Conservation (phyloP, 2,797 vertebrate species). For the Myotis myotis region DNA sequence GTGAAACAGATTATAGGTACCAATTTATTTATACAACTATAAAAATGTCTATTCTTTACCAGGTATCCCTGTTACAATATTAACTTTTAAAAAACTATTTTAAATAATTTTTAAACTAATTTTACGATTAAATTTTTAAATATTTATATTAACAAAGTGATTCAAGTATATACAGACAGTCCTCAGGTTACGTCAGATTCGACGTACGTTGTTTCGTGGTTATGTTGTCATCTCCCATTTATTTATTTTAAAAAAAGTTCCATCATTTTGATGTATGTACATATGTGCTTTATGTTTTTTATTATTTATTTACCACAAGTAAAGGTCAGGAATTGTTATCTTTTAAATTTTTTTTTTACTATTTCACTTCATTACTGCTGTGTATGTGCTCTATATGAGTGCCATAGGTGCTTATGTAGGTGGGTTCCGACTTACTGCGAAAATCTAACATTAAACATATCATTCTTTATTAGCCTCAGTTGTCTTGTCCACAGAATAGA, state of each 20-base stretch:
- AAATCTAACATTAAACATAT: not conserved
- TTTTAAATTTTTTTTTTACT: too few species aligned
- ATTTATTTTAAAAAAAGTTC: too few species aligned
- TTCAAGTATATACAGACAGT: not conserved
- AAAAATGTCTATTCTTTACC: conserved; percentile 7
- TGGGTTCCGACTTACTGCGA: not conserved
- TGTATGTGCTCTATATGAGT: too few species aligned
- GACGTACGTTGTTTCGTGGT: too few species aligned
- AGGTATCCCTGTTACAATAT: not conserved
- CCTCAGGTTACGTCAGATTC: too few species aligned
- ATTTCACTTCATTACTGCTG: too few species aligned
- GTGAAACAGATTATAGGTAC: not conserved
- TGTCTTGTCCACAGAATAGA: not conserved
- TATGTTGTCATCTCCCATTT: too few species aligned
- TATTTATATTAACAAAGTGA: conserved; percentile 33
- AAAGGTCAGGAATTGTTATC: not conserved
- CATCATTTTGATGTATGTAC: too few species aligned
- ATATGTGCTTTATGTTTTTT: too few species aligned
- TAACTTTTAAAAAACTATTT: conserved; percentile 4
- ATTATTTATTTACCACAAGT: too few species aligned
- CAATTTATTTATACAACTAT: not conserved
- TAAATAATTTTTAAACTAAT: not conserved
- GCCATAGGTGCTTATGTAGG: too few species aligned
- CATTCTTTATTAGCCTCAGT: not conserved
- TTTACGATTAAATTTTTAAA: conserved; percentile 6